These are phyloP conservation scores for Cryptocheilus praepositus DNA, from an alignment of 2,888 invertebrate species.

Conservation along the genomic window DNA sequence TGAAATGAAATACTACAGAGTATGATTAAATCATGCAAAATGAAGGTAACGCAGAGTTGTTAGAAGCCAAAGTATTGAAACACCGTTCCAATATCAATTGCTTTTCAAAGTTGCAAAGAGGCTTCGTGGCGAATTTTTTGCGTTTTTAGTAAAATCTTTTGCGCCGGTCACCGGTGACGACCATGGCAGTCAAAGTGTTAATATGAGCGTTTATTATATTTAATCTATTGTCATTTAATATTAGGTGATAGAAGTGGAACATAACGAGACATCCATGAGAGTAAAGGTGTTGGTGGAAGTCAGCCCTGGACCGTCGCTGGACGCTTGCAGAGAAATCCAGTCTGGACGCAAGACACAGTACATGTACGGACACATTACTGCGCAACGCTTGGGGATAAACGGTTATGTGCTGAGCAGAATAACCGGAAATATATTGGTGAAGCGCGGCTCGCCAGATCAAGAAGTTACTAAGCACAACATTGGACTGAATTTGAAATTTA, in stretches of 20 bases:
- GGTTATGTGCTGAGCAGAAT: constrained; percentile 86
- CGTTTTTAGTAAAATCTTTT: too few relatives aligned
- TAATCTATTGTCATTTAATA: too few relatives aligned
- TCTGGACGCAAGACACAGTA: constrained; percentile 74
- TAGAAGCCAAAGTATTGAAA: too few relatives aligned
- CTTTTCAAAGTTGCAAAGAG: too few relatives aligned
- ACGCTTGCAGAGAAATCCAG: constrained; percentile 59
- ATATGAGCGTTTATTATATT: too few relatives aligned
- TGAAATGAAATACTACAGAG: too few relatives aligned
- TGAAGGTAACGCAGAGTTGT: too few relatives aligned
- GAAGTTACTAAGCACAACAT: constrained; percentile 81
- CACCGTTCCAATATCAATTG: too few relatives aligned
- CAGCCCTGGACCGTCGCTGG: constrained; percentile 77
- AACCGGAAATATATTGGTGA: constrained; percentile 88
- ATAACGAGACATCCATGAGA: constrained; percentile 77
- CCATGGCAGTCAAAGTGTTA: too few relatives aligned
- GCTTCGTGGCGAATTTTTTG: too few relatives aligned
- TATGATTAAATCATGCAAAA: too few relatives aligned
- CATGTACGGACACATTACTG: constrained; percentile 78
- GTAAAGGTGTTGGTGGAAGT: constrained; percentile 79
- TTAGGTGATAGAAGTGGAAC: constrained; percentile 79
- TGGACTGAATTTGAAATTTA: constrained; percentile 94
- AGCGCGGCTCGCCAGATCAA: constrained; percentile 54
- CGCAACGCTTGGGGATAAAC: constrained; percentile 81
- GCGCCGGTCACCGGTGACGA: too few relatives aligned